Conservation (phyloP, 2,113 vertebrate genomes). For the Apus apus region DNA sequence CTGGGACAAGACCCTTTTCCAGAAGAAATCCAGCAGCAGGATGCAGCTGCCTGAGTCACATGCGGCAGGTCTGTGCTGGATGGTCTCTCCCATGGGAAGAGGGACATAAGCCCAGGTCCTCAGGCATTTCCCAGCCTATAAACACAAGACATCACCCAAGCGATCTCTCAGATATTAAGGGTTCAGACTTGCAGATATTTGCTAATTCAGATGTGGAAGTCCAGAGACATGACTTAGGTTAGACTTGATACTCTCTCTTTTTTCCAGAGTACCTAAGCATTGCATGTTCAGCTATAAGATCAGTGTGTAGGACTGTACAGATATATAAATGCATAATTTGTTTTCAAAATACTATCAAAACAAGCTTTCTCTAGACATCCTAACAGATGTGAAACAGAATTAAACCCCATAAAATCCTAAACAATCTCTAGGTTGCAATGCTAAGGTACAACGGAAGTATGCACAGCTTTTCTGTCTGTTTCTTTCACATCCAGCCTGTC, state of each 20-base stretch:
- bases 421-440: background rate
- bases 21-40: background rate
- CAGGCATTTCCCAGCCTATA: background rate
- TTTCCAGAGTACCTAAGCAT: background rate
- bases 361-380: background rate
- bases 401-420: background rate
- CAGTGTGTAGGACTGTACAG: background rate
- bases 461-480: background rate
- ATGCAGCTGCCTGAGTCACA: background rate
- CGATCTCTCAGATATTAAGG: background rate
- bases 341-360: background rate
- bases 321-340: background rate
- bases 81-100: no score
- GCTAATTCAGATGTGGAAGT: background rate
- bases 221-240: background rate
- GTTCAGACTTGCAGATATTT: background rate
- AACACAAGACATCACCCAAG: background rate
- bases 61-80: rapidly evolving
- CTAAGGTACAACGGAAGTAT: background rate
- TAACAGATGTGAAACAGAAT: background rate
- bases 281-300: background rate
- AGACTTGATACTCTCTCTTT: background rate
- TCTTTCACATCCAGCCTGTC: background rate
- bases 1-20: background rate
- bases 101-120: background rate